Conservation (phyloP, 2,113 vertebrate species). For the Nibea albiflora region DNA sequence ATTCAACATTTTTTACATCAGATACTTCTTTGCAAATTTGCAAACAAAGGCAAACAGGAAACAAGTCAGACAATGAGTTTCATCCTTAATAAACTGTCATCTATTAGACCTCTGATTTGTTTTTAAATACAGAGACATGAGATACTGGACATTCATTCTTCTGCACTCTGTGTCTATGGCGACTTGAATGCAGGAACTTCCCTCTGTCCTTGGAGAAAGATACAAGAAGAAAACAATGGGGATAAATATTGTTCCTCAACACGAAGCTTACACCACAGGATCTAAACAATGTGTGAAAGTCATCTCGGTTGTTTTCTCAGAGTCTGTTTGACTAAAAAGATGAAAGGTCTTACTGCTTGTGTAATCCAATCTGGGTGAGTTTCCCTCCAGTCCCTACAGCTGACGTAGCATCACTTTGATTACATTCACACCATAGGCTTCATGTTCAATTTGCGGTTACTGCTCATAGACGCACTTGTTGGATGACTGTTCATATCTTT, state of each 20-base stretch:
- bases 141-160: not conserved
- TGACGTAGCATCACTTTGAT: not conserved
- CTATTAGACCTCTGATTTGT: not conserved
- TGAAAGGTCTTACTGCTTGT: conserved; percentile 35
- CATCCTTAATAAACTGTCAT: not conserved
- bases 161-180: not conserved
- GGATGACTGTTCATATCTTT: not conserved
- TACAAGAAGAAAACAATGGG: not conserved
- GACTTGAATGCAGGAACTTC: not conserved
- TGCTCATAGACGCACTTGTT: not conserved
- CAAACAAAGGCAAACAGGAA: conserved; percentile 19
- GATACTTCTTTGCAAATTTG: conserved; percentile 54
- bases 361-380: not conserved
- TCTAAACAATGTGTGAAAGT: not conserved
- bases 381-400: not conserved
- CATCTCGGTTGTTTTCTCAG: conserved; percentile 20
- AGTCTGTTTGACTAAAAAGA: conserved; percentile 38
- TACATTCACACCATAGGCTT: not conserved
- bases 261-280: not conserved
- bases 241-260: conserved; percentile 24
- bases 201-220: not conserved
- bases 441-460: not conserved
- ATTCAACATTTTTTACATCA: conserved; percentile 71
- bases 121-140: not conserved
- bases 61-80: conserved; percentile 12